A percentile compares a stretch with the other conserved stretches of the same genome.
Evolutionary conservation across 2,888 invertebrate genomes (phyloP).

Genomic region (Cheiracanthium punctorium): DNA sequence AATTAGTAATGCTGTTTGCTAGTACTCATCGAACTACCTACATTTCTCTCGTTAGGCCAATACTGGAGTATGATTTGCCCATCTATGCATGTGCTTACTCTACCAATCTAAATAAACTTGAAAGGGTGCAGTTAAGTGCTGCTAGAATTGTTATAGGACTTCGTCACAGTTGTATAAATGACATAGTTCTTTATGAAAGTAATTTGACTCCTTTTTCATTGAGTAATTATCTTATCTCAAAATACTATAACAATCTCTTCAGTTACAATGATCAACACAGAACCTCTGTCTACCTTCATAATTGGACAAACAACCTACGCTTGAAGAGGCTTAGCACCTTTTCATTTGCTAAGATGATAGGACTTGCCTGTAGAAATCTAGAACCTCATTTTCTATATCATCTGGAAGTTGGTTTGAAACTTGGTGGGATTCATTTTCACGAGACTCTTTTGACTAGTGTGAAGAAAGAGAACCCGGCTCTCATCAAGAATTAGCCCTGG

Average conservation of each 20-base stretch:
- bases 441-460: background rate
- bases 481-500: background rate
- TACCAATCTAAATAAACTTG: background rate
- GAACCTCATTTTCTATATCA: background rate
- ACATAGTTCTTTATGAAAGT: background rate
- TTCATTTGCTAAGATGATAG: background rate
- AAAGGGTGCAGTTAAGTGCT: background rate
- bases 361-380: background rate
- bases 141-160: background rate
- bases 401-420: background rate
- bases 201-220: background rate
- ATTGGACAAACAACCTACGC: background rate
- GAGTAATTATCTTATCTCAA: conserved; percentile 9
- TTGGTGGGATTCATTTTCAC: conserved; percentile 1
- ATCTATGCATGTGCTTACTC: background rate
- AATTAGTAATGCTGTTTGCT: too few species aligned
- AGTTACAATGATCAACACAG: background rate
- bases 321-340: background rate
- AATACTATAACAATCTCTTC: background rate
- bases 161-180: background rate
- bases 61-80: background rate
- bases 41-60: background rate
- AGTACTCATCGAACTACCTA: background rate
- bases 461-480: conserved; percentile 11
- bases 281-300: background rate